These are phyloP conservation scores for Onthophagus sagittarius DNA, from an alignment of 2,888 invertebrate species.

Conservation along the genomic window DNA sequence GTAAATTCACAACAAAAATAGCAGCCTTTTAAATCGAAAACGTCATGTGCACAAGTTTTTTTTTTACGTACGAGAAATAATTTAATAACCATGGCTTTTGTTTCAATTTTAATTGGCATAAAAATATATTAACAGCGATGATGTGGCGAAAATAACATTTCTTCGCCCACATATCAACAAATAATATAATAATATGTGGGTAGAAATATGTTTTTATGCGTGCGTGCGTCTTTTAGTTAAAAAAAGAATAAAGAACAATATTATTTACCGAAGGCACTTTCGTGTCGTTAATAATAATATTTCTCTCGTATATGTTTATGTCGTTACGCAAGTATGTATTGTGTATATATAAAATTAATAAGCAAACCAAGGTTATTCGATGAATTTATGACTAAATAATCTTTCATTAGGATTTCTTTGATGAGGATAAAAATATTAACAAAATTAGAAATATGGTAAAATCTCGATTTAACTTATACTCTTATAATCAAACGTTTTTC, in stretches of 20 bases:
- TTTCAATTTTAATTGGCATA: slow-evolving; percentile 11
- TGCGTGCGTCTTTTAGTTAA: background rate
- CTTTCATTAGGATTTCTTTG: background rate
- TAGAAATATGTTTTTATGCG: background rate
- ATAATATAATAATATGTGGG: background rate
- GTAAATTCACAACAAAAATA: background rate
- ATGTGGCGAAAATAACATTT: background rate
- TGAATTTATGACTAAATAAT: slow-evolving; percentile 5
- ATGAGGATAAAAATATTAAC: background rate
- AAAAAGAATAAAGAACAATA: background rate
- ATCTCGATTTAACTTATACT: background rate
- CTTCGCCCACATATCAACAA: background rate
- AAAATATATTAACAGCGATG: slow-evolving; percentile 7
- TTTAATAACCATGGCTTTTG: background rate
- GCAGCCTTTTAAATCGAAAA: background rate
- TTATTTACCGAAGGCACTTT: background rate
- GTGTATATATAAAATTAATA: slow-evolving; percentile 6
- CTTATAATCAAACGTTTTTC: no score
- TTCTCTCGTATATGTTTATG: background rate
- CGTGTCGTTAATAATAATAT: slow-evolving; percentile 3
- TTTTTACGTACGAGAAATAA: background rate
- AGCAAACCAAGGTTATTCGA: slow-evolving; percentile 2
- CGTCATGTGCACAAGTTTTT: background rate
- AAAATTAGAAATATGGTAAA: background rate
- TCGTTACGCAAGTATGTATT: slow-evolving; percentile 6